These are phyloP conservation scores for Chaunax sp. DNA, from an alignment of 2,797 vertebrate genomes.

Conservation along the genomic window DNA sequence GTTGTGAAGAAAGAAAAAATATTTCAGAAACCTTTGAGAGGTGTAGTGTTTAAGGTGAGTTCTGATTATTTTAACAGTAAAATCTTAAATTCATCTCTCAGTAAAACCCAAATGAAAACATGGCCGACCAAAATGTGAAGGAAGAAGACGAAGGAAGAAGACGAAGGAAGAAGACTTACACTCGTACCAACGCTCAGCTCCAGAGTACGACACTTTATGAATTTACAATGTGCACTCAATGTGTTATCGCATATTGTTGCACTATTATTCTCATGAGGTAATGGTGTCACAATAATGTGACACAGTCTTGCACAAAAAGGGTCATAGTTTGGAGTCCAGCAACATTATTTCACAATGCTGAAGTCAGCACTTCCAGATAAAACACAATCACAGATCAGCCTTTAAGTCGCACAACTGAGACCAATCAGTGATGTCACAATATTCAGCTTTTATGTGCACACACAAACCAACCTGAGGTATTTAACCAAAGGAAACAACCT, in stretches of 20 bases:
- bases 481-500: slow-evolving; percentile 33
- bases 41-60: slow-evolving; percentile 53
- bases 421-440: slow-evolving; percentile 4
- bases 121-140: slow-evolving; percentile 17
- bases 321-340: slow-evolving; percentile 72
- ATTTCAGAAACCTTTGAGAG: slow-evolving; percentile 21
- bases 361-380: slow-evolving; percentile 50
- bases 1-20: slow-evolving; percentile 14
- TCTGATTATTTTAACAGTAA: slow-evolving; percentile 77
- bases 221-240: slow-evolving; percentile 57
- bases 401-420: slow-evolving; percentile 21
- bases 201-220: slow-evolving; percentile 47
- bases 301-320: slow-evolving; percentile 43
- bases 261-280: slow-evolving; percentile 15
- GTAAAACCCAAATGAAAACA: slow-evolving; percentile 2
- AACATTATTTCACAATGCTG: slow-evolving; percentile 60
- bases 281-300: slow-evolving; percentile 54
- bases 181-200: slow-evolving; percentile 13
- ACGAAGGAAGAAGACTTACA: too few species aligned
- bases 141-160: slow-evolving; percentile 13
- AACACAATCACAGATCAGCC: slow-evolving; percentile 10
- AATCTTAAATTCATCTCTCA: slow-evolving; percentile 16
- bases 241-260: slow-evolving; percentile 42
- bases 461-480: slow-evolving; percentile 1
- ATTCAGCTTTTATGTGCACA: slow-evolving; percentile 7